Evolutionary conservation across 2,797 vertebrate species (phyloP).

Genomic region (Brachyrhaphis roseni): DNA sequence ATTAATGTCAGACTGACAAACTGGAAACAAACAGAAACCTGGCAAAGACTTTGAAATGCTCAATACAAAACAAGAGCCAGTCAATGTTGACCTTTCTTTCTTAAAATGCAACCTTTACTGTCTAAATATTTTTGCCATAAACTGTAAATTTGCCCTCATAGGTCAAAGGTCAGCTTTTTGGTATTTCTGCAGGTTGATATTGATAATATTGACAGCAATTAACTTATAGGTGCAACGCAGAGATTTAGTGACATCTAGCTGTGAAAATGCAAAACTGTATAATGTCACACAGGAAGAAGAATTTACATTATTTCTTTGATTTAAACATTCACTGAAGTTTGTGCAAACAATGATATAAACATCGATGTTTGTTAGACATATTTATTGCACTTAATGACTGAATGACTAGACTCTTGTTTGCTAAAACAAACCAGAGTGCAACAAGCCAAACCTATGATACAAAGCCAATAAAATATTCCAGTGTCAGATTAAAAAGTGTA

Average conservation of each 20-base stretch:
- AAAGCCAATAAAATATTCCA: background rate
- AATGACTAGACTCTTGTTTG: background rate
- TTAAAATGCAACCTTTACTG: background rate
- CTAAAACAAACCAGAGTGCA: background rate
- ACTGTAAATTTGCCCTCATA: background rate
- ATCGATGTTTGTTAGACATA: background rate
- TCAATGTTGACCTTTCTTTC: background rate
- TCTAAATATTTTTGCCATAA: background rate
- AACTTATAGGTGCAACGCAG: background rate
- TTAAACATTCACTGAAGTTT: background rate
- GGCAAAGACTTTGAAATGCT: background rate
- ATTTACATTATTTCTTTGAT: background rate
- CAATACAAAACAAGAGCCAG: background rate
- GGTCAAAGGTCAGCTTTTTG: background rate
- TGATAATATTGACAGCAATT: background rate
- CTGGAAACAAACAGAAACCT: slow-evolving; percentile 8
- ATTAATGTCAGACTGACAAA: slow-evolving; percentile 30
- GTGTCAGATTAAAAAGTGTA: background rate
- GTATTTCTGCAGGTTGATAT: background rate
- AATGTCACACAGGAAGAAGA: background rate
- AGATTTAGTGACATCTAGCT: background rate
- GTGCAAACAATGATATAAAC: background rate
- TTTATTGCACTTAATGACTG: background rate
- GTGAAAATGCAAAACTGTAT: background rate
- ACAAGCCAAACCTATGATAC: background rate